A percentile compares a stretch with the other conserved stretches of the same genome.
Evolutionary conservation across 1,140 invertebrate genomes (phyloP).

Genomic region (Cotesia typhae): DNA sequence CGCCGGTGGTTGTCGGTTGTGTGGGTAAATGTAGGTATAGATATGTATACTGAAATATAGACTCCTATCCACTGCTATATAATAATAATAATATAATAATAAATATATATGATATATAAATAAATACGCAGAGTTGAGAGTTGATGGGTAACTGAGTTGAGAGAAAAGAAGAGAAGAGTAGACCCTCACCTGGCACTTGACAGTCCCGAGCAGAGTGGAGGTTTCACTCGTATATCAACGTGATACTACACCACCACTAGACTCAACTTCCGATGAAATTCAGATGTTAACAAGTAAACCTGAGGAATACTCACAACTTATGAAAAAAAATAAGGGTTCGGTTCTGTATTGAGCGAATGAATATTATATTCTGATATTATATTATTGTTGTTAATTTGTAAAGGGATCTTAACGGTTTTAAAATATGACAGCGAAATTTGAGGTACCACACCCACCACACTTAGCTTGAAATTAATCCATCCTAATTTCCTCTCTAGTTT

Average conservation of each 20-base stretch:
- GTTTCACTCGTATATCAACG: neutral
- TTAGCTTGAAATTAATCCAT: constrained; percentile 27
- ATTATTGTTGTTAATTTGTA: neutral
- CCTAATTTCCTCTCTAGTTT: constrained; percentile 40
- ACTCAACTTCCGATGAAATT: no score
- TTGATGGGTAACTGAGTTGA: neutral
- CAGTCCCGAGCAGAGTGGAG: constrained; percentile 43
- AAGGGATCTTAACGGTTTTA: constrained; percentile 25
- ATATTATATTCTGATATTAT: neutral
- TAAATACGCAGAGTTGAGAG: no score
- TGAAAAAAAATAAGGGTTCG: no score
- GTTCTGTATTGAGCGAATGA: neutral
- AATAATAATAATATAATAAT: no score
- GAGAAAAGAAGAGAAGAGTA: constrained; percentile 10
- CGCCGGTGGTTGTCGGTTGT: no score
- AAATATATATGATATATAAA: no score
- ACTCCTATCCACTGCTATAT: no score
- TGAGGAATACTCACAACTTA: no score
- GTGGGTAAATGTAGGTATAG: neutral
- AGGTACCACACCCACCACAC: constrained; percentile 31
- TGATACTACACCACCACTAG: neutral
- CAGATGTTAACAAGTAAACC: no score
- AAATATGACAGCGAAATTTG: constrained; percentile 36
- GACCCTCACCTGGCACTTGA: constrained; percentile 55
- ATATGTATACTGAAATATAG: neutral